Base-by-base conservation (phyloP, 2,888 invertebrate species). In the Ichneumoninae sp. region DNA sequence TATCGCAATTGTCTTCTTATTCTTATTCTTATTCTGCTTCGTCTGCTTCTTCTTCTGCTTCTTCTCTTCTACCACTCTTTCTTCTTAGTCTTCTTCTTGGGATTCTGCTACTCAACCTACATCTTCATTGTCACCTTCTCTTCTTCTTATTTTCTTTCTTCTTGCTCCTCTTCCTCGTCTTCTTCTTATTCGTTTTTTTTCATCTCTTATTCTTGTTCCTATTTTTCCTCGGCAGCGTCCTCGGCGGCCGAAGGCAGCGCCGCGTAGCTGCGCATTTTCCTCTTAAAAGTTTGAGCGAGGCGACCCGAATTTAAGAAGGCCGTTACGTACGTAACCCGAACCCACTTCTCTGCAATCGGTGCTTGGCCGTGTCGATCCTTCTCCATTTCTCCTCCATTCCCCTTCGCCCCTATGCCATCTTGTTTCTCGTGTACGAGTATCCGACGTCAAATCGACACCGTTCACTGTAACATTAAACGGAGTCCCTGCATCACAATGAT, bases 321-420 rank as follows among this genome's bases (percentile, higher is more conserved):
- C 90, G 90, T 90, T 89, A 88, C 87, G 88, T 83, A 86, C 87
- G 89, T 89, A 89, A 90, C 89, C 87, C 90, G 89, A 89, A 89
- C 87, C 89, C 88, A 89, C 88, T 89, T 89, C 80, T 83, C 80
- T 66, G 47, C 82, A 86, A 84, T 82, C 74, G 57, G 60, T 54
- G 44, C 26, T 44, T 72, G 71, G 44, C 60, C 10, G 22, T 71
- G 72, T 77, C 72, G 52, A 77, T 77, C 80, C 65, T 74, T 72
- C 54, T 50, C 60, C 16, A 13, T 60, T 72, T 69, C 76, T 30
- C 36, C 50, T n/a, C 71, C 71, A 40, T 36, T 16, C 50, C n/a
- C 44, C 19, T 44, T 19, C n/a, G 30, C 57, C 33, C 10, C 57
- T 22, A 19, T 13, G 66, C 44, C 19, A 10, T 47, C 36, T 19